Evolutionary conservation across 2,113 vertebrate species (phyloP).

Genomic region (Nibea coibor): DNA sequence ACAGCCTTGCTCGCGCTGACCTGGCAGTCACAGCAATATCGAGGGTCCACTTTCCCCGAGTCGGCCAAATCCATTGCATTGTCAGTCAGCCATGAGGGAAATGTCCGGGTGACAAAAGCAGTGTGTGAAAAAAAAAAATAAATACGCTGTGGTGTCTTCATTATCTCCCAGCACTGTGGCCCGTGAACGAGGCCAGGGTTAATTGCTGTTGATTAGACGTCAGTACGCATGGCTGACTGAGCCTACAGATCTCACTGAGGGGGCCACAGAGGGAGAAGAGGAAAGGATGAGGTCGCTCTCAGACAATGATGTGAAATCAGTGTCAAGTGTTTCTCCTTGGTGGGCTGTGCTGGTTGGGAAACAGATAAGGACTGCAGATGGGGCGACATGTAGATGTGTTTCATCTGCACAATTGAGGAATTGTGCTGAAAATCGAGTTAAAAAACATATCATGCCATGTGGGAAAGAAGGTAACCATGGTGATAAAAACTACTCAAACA

Average conservation of each 20-base stretch:
- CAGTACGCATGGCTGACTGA: conserved; percentile 61
- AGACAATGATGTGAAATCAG: conserved; percentile 57
- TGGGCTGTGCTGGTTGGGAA: conserved; percentile 43
- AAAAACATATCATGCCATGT: not conserved
- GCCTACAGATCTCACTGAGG: conserved; percentile 48
- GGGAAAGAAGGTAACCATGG: not conserved
- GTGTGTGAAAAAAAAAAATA: conserved; percentile 42
- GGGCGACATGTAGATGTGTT: conserved; percentile 2
- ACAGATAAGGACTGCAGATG: conserved; percentile 54
- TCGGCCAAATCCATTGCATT: conserved; percentile 57
- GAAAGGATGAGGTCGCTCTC: conserved; percentile 44
- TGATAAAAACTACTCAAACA: not conserved
- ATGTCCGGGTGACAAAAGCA: conserved; percentile 52
- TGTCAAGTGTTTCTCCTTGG: conserved; percentile 66
- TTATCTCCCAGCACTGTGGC: conserved; percentile 57
- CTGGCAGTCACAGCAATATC: conserved; percentile 25
- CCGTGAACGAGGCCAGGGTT: conserved; percentile 65
- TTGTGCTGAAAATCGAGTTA: not conserved
- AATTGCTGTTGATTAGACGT: conserved; percentile 78
- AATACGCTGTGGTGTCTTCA: conserved; percentile 55
- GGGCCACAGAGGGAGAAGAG: conserved; percentile 41
- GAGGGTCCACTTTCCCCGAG: not conserved
- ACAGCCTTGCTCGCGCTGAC: conserved; percentile 13
- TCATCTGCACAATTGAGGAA: not conserved
- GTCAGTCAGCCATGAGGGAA: conserved; percentile 51